A percentile compares a stretch with the other conserved stretches of the same genome.
phyloP scores from a whole-genome alignment of 1,140 invertebrate species.

The Atta colombica region DNA sequence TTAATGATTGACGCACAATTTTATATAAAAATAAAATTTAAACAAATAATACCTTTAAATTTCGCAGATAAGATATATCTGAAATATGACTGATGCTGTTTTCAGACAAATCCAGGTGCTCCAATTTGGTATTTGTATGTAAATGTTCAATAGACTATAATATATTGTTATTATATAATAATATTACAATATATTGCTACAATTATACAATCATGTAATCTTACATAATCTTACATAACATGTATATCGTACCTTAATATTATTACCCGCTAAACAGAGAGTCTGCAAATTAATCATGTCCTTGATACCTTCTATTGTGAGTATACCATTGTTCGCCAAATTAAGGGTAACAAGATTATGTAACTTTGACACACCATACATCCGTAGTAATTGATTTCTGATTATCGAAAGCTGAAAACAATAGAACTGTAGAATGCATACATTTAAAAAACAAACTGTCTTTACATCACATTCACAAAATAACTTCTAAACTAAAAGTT shows the following conservation, averaged over 20 bases:
- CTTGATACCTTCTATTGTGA: slow-evolving; percentile 95
- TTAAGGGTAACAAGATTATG: slow-evolving; percentile 93
- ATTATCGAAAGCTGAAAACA: slow-evolving; percentile 92
- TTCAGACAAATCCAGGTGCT: slow-evolving; percentile 95
- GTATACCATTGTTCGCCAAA: slow-evolving; percentile 94
- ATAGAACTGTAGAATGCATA: neutral
- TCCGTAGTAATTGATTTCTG: slow-evolving; percentile 94
- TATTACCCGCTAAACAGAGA: slow-evolving; percentile 91
- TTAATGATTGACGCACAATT: slow-evolving; percentile 28
- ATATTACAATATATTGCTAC: slow-evolving; percentile 23
- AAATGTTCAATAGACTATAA: slow-evolving; percentile 95
- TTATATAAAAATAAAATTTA: slow-evolving; percentile 56
- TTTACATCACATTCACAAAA: neutral
- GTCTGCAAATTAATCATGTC: slow-evolving; percentile 93
- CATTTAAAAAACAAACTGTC: neutral
- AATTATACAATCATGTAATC: slow-evolving; percentile 10
- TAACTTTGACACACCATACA: slow-evolving; percentile 94
- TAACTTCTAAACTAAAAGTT: neutral
- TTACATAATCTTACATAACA: neutral
- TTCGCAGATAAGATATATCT: slow-evolving; percentile 93
- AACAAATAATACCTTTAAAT: slow-evolving; percentile 90
- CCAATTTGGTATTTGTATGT: slow-evolving; percentile 92
- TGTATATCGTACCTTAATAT: slow-evolving; percentile 88
- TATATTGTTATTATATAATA: slow-evolving; percentile 84
- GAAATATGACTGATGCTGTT: slow-evolving; percentile 94